Base-by-base conservation (phyloP, 2,888 invertebrate species). In the Schizaphis graminum region DNA sequence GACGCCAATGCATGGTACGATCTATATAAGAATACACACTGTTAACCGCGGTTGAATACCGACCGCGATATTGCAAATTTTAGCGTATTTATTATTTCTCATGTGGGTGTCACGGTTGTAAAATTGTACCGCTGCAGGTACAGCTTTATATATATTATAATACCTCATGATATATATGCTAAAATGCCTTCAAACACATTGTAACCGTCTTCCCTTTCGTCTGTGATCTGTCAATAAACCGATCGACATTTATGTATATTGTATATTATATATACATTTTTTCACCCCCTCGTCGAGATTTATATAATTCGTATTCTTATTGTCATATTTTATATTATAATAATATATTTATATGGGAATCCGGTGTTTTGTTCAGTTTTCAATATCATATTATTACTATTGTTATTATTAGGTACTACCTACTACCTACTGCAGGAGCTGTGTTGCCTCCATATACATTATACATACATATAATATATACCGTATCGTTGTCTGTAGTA, bases 211-310 rank as follows among this genome's bases (percentile, higher is more conserved):
- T 67, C 49, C 16, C 49, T 90, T 67, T n/a, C 67, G 35, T 35
- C 67, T 67, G n/a, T n/a, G n/a, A 35, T 77, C 90, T 16, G 67
- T 90, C 90, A 61, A 67, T n/a, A 90, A 61, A 35, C n/a, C 47
- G 47, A 90, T 61, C 61, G 61, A 67, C 47, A 61, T 61, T 44
- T 28, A 67, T 67, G n/a, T 67, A 13, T 67, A n/a, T 13, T 67
- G n/a, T 49, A 49, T 53, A 53, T 53, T 53, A 53, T 53, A 53
- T 21, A 53, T 21, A 21, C 53, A 35, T 67, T 67, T 67, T 67
- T 77, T 77, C 77, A 11, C 57, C n/a, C 28, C 47, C 13, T 26
- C 28, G 21, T 44, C 5, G 86, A 86, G 47, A 86, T 47, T 7
- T 86, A 16, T 84, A 84, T 86, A 28, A 28, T 47, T 86, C 28